Percentiles rank a stretch among this genome's conserved stretches.
Evolutionary conservation across 2,113 vertebrate genomes (phyloP).

Genomic region (Oreotrochilus melanogaster): DNA sequence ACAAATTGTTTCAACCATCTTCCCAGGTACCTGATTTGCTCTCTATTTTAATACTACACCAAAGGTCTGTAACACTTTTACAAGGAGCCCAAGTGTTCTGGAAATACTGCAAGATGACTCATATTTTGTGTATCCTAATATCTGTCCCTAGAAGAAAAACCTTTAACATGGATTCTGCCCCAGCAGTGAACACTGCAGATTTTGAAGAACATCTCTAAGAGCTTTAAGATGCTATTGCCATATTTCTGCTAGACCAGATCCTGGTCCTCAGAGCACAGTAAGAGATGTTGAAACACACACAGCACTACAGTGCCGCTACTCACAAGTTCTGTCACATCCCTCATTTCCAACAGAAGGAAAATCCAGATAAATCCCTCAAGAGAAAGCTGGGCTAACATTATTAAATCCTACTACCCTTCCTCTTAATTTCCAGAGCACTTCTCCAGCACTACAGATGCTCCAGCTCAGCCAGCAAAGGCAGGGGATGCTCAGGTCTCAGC

Average conservation of each 20-base stretch:
- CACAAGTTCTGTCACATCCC: not conserved
- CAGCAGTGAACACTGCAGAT: not conserved
- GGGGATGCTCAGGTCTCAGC: not conserved
- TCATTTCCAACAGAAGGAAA: not conserved
- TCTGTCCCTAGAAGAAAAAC: not conserved
- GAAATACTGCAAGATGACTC: not conserved
- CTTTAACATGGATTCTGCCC: not conserved
- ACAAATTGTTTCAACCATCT: not conserved
- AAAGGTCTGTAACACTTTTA: not conserved
- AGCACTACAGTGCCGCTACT: rapidly evolving
- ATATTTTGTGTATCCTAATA: not conserved
- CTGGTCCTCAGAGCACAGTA: rapidly evolving
- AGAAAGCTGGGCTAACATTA: rapidly evolving
- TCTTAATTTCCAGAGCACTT: rapidly evolving
- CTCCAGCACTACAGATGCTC: not conserved
- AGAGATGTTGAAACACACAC: not conserved
- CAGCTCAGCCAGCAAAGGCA: not conserved
- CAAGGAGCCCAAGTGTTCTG: not conserved
- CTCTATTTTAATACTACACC: not conserved
- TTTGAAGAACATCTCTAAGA: not conserved
- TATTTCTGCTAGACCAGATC: not conserved
- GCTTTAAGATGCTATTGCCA: not conserved
- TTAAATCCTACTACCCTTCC: rapidly evolving
- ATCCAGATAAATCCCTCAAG: rapidly evolving
- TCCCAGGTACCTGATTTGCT: not conserved